Conservation (phyloP, 2,888 invertebrate genomes). For the Stomorhina lunata region DNA sequence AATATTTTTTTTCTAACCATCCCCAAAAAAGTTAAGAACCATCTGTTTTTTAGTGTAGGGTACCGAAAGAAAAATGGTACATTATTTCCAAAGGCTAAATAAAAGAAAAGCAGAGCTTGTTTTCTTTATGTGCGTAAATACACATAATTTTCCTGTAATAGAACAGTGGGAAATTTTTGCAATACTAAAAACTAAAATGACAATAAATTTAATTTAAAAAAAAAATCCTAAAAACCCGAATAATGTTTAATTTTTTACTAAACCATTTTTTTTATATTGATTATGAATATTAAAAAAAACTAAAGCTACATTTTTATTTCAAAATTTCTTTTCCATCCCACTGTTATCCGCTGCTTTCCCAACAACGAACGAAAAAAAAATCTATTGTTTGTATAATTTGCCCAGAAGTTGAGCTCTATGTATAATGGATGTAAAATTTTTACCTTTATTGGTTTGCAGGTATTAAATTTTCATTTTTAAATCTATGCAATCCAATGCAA, state of each 20-base stretch:
- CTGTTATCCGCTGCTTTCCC: not conserved
- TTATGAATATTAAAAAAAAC: too few species aligned
- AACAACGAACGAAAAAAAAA: not conserved
- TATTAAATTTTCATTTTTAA: conserved; percentile 44
- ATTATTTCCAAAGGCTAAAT: not conserved
- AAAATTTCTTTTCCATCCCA: not conserved
- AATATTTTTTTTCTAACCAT: too few species aligned
- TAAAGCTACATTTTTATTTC: too few species aligned
- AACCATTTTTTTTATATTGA: too few species aligned
- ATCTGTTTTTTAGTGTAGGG: too few species aligned
- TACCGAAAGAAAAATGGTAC: not conserved
- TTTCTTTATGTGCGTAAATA: conserved; percentile 1
- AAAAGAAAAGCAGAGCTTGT: conserved; percentile 1
- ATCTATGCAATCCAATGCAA: conserved; percentile 3
- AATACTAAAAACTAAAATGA: too few species aligned
- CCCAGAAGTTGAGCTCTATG: conserved; percentile 1
- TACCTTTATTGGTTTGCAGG: conserved; percentile 25
- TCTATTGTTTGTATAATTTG: not conserved
- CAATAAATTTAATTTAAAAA: too few species aligned
- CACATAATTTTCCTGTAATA: conserved; percentile 17
- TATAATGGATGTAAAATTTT: conserved; percentile 20
- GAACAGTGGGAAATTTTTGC: conserved; percentile 11
- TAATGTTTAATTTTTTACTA: too few species aligned
- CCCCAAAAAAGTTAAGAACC: too few species aligned
- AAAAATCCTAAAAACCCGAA: too few species aligned